phyloP scores from a whole-genome alignment of 2,113 vertebrate species.

The Ailurus styani region DNA sequence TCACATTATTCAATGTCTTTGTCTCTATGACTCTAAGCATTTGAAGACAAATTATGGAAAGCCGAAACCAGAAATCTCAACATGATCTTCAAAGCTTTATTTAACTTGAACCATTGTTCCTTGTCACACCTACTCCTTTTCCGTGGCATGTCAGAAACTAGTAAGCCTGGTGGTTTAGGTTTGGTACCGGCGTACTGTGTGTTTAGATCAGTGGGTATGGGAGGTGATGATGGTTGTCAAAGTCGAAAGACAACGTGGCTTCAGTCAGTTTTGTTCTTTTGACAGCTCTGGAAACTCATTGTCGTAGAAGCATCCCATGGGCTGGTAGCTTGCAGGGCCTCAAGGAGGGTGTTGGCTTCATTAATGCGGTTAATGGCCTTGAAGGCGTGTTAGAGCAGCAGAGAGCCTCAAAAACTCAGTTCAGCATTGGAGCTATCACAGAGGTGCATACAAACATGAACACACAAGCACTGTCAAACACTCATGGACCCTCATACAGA shows the following conservation, averaged over 20 bases:
- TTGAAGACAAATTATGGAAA: slow-evolving; percentile 62
- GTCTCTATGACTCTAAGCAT: slow-evolving; percentile 31
- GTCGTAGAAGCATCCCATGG: background rate
- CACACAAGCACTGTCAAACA: background rate
- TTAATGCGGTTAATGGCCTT: background rate
- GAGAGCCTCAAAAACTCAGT: background rate
- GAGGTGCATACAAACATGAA: fast-evolving
- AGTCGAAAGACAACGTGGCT: background rate
- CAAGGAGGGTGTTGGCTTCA: background rate
- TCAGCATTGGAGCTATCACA: background rate
- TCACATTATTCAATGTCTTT: slow-evolving; percentile 56
- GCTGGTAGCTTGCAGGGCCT: background rate
- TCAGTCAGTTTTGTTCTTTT: background rate
- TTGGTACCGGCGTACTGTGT: background rate
- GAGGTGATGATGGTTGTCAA: slow-evolving; percentile 7
- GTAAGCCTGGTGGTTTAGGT: slow-evolving; percentile 2
- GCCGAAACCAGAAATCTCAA: slow-evolving; percentile 49
- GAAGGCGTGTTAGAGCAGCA: background rate
- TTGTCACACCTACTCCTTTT: slow-evolving; percentile 42
- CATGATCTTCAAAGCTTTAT: slow-evolving; percentile 48
- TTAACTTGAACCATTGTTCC: slow-evolving; percentile 52
- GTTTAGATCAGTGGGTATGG: background rate
- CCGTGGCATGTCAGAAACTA: background rate
- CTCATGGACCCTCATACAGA: background rate
- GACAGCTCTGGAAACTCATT: background rate